A percentile compares a stretch with the other conserved stretches of the same genome.
phyloP scores from a whole-genome alignment of 2,797 vertebrate species.

The Argentina silus region DNA sequence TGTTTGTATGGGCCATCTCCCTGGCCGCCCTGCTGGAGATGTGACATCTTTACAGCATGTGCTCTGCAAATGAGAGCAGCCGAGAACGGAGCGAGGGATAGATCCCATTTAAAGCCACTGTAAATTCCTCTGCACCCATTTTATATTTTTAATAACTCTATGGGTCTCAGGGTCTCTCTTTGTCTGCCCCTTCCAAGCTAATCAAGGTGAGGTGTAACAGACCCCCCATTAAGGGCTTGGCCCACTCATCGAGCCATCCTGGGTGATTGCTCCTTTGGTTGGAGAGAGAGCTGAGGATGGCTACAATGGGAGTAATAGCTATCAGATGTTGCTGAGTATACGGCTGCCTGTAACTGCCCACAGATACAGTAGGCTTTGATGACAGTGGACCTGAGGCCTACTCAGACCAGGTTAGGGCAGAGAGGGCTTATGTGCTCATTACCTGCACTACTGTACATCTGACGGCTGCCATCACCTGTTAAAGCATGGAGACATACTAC shows the following conservation, averaged over 20 bases:
- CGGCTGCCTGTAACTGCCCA: conserved; percentile 74
- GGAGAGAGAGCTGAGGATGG: conserved; percentile 51
- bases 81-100: conserved; percentile 59
- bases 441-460: not conserved
- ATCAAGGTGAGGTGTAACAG: conserved; percentile 91
- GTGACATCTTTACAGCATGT: conserved; percentile 84
- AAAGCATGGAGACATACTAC: not conserved
- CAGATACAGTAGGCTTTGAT: conserved; percentile 71
- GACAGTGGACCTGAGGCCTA: conserved; percentile 51
- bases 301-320: conserved; percentile 85
- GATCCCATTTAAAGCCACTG: conserved; percentile 80
- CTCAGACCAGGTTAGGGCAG: conserved; percentile 1
- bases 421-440: conserved; percentile 12
- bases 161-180: conserved; percentile 61
- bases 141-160: conserved; percentile 83
- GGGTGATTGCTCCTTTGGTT: conserved; percentile 50
- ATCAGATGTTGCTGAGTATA: conserved; percentile 83
- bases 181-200: conserved; percentile 83
- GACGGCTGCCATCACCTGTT: not conserved
- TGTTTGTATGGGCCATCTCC: conserved; percentile 72
- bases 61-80: conserved; percentile 72
- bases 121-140: conserved; percentile 83
- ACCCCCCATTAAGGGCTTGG: conserved; percentile 81
- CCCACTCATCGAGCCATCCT: conserved; percentile 75
- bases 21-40: conserved; percentile 71